These are phyloP conservation scores for Microtus richardsoni DNA, from an alignment of 2,113 vertebrate genomes.

Conservation along the genomic window DNA sequence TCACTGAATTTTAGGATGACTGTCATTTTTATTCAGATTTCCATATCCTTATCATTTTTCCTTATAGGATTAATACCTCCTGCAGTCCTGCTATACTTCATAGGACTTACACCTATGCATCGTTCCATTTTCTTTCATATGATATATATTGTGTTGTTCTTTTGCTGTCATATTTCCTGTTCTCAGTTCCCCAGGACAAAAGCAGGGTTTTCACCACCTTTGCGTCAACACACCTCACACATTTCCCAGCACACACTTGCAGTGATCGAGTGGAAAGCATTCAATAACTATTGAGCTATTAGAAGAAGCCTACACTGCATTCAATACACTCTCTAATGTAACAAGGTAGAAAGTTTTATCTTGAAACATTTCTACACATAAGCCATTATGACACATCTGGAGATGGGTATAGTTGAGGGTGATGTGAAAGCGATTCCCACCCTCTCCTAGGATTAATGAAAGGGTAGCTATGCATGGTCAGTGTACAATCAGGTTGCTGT, in stretches of 20 bases:
- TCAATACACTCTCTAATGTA: not conserved
- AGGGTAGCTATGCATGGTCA: not conserved
- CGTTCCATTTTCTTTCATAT: not conserved
- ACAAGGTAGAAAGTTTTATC: not conserved
- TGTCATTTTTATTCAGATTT: not conserved
- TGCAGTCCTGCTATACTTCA: not conserved
- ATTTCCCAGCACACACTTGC: not conserved
- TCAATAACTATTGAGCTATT: constrained; percentile 40
- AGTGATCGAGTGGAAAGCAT: not conserved
- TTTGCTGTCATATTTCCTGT: not conserved
- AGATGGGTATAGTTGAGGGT: not conserved
- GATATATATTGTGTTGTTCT: not conserved
- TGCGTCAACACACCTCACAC: not conserved
- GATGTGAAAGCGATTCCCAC: not conserved
- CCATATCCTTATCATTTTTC: not conserved
- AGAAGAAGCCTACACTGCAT: not conserved
- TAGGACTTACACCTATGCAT: not conserved
- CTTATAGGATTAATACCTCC: not conserved
- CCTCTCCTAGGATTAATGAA: not conserved
- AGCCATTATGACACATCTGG: not conserved
- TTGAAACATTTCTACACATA: not conserved
- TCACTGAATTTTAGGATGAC: not conserved
- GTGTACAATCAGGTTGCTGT: not conserved
- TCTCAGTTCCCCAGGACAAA: not conserved
- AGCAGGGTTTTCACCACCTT: not conserved